A percentile compares a stretch with the other conserved stretches of the same genome.
phyloP scores from a whole-genome alignment of 2,797 vertebrate genomes.

The Glossophaga mutica region DNA sequence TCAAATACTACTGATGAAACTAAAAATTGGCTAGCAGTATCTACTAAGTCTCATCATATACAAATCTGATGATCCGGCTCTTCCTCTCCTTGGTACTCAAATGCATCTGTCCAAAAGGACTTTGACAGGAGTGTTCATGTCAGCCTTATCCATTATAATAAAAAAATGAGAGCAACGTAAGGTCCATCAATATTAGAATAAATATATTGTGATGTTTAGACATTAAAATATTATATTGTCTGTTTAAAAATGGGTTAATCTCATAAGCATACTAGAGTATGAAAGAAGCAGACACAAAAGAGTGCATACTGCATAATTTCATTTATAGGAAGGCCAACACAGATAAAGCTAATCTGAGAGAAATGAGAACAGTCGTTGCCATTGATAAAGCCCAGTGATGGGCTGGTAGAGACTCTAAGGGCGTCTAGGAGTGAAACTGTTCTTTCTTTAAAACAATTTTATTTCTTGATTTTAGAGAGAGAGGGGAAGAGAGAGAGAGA shows the following conservation, averaged over 20 bases:
- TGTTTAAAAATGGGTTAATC: background rate
- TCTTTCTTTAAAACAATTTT: background rate
- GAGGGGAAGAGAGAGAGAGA: background rate
- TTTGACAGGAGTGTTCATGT: background rate
- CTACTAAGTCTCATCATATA: background rate
- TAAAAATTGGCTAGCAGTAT: background rate
- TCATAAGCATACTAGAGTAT: background rate
- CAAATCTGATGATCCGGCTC: background rate
- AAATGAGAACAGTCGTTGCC: background rate
- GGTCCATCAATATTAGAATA: background rate
- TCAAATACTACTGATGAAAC: background rate
- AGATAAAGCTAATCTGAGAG: background rate
- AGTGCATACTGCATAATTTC: background rate
- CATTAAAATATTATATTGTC: background rate
- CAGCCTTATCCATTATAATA: background rate
- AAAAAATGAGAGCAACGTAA: background rate
- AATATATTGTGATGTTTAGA: background rate
- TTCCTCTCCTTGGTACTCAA: background rate
- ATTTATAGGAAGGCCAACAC: background rate
- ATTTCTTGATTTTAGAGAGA: background rate
- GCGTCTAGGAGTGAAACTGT: background rate
- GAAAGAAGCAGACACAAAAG: background rate
- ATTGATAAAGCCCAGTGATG: background rate
- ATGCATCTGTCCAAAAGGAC: background rate
- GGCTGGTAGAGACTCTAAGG: background rate